Percentiles rank a stretch among this genome's conserved stretches.
Conservation (phyloP, 2,888 invertebrate genomes). For the Polyploca ridens region DNA sequence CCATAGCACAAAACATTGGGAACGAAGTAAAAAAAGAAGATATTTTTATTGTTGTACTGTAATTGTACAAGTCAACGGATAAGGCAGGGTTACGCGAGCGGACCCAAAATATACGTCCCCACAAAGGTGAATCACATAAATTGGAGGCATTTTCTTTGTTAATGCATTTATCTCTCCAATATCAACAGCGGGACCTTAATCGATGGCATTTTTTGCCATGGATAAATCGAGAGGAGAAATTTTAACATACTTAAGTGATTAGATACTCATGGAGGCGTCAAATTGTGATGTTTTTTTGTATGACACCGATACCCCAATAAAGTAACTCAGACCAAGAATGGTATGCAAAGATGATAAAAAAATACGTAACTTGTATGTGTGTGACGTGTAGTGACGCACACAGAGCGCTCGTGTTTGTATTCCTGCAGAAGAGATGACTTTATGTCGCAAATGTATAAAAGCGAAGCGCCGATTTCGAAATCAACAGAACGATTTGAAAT, state of each 20-base stretch:
- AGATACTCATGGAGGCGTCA: conserved; percentile 36
- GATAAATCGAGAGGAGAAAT: conserved; percentile 40
- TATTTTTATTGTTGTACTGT: conserved; percentile 41
- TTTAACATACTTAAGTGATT: conserved; percentile 37
- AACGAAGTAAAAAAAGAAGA: conserved; percentile 32
- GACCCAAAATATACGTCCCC: conserved; percentile 39
- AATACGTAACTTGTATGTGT: conserved; percentile 58
- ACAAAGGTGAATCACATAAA: conserved; percentile 47
- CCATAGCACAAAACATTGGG: conserved; percentile 29
- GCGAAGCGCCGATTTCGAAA: conserved; percentile 80
- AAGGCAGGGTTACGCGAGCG: conserved; percentile 39
- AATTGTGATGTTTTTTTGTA: conserved; percentile 50
- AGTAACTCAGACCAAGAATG: conserved; percentile 63
- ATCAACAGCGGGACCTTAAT: conserved; percentile 20
- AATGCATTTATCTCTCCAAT: conserved; percentile 10
- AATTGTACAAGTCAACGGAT: conserved; percentile 42
- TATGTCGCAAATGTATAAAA: conserved; percentile 83
- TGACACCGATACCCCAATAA: conserved; percentile 73
- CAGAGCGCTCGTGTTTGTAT: conserved; percentile 42
- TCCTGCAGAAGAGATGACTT: conserved; percentile 70
- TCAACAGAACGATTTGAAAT: conserved; percentile 81
- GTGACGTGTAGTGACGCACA: conserved; percentile 55
- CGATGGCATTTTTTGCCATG: conserved; percentile 34
- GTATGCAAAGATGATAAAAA: conserved; percentile 68
- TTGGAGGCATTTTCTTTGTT: conserved; percentile 34